Percentiles rank a stretch among this genome's conserved stretches.
These are phyloP conservation scores for Myxocyprinus asiaticus DNA, from an alignment of 2,113 vertebrate species.

Conservation along the genomic window DNA sequence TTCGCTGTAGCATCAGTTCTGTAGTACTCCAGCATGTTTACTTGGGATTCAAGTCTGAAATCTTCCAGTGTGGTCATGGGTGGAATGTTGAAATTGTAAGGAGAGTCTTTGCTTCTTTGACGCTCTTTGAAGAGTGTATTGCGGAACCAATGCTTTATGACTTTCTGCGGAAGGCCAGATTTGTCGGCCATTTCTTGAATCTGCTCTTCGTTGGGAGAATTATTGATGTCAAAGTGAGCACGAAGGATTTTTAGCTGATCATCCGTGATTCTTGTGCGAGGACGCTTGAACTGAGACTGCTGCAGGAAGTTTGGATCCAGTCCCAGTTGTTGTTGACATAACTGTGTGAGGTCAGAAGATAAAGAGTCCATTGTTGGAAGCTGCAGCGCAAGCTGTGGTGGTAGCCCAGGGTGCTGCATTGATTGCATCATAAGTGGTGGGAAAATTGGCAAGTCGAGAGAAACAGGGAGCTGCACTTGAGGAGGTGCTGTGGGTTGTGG, in stretches of 20 bases:
- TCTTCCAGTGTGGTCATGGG: constrained; percentile 96
- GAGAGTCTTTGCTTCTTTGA: constrained; percentile 97
- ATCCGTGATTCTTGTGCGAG: constrained; percentile 95
- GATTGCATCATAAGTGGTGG: constrained; percentile 98
- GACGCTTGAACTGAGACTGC: constrained; percentile 97
- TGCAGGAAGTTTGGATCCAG: constrained; percentile 94
- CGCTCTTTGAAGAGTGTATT: constrained; percentile 97
- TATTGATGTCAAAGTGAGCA: constrained; percentile 98
- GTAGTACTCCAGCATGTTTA: constrained; percentile 85
- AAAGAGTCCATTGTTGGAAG: constrained; percentile 92
- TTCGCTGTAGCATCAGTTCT: constrained; percentile 86
- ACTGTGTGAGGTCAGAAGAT: constrained; percentile 93
- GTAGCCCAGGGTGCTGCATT: constrained; percentile 89
- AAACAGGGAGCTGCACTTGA: constrained; percentile 89
- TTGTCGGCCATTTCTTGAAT: constrained; percentile 99
- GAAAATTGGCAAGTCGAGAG: constrained; percentile 92
- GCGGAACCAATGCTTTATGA: constrained; percentile 99
- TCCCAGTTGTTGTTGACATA: constrained; percentile 96
- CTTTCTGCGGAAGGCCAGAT: constrained; percentile 96
- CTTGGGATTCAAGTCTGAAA: constrained; percentile 88
- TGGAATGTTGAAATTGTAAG: constrained; percentile 98
- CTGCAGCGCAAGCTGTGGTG: constrained; percentile 91
- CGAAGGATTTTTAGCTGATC: constrained; percentile 95
- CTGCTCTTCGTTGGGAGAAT: constrained; percentile 97
- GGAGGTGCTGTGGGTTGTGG: constrained; percentile 81